phyloP scores from a whole-genome alignment of 2,113 vertebrate genomes.

The Sapajus apella region DNA sequence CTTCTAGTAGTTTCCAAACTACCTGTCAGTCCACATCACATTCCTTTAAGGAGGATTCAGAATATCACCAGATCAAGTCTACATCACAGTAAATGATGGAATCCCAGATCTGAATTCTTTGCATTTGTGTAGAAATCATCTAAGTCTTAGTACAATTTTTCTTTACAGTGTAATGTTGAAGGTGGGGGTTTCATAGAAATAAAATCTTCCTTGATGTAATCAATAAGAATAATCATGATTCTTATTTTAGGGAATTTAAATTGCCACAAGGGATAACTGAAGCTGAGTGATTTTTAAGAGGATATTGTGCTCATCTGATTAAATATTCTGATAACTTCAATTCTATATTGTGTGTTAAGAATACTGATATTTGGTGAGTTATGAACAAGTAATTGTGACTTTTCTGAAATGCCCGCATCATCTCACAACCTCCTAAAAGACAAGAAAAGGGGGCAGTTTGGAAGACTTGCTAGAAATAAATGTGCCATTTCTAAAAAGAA shows the following conservation, averaged over 20 bases:
- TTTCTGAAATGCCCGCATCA: neutral
- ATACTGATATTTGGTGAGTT: neutral
- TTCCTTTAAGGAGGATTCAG: rapidly evolving
- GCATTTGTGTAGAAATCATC: too few species aligned
- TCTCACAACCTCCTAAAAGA: neutral
- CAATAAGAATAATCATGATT: too few species aligned
- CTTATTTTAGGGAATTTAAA: neutral
- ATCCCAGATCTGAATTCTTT: neutral
- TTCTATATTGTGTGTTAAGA: neutral
- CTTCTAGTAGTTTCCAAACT: neutral
- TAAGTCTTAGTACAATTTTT: neutral
- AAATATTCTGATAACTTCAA: too few species aligned
- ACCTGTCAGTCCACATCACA: neutral
- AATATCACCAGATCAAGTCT: rapidly evolving
- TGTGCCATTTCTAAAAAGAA: neutral
- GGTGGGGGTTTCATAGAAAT: rapidly evolving
- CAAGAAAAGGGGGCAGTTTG: neutral
- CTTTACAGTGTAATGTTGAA: neutral
- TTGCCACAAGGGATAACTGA: neutral
- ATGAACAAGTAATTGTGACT: rapidly evolving
- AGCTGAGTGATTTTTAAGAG: too few species aligned
- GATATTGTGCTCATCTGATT: rapidly evolving
- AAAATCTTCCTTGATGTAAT: neutral
- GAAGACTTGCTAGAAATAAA: neutral
- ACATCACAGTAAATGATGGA: rapidly evolving